Percentiles rank a stretch among this genome's conserved stretches.
Conservation (phyloP, 2,797 vertebrate species). For the Acipenser ruthenus region DNA sequence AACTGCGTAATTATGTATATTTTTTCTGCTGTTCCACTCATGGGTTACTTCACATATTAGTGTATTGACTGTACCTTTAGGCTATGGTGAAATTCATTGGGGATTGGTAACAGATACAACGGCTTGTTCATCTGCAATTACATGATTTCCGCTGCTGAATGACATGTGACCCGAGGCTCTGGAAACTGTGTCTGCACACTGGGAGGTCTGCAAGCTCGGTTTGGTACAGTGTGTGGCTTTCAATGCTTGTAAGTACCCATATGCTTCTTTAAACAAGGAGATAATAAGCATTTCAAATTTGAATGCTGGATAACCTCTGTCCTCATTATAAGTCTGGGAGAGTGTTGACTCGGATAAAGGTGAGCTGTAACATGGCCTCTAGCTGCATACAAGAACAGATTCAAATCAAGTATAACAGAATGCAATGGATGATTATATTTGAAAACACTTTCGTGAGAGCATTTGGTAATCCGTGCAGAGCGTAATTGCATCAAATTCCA, state of each 20-base stretch:
- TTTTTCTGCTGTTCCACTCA: neutral
- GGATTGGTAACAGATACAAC: constrained; percentile 24
- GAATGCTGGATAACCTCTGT: neutral
- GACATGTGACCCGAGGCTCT: constrained; percentile 22
- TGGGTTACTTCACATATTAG: neutral
- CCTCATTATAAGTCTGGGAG: neutral
- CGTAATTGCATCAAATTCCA: too few species aligned
- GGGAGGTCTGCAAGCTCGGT: constrained; percentile 16
- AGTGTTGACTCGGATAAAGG: too few species aligned
- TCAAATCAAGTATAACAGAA: too few species aligned
- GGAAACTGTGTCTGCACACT: constrained; percentile 25
- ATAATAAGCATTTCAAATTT: neutral
- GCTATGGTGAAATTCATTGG: constrained; percentile 15
- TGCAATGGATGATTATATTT: too few species aligned
- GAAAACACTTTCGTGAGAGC: too few species aligned
- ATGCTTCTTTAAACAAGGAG: neutral
- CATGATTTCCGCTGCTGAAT: constrained; percentile 21
- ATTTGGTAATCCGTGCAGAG: too few species aligned
- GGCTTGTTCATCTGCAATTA: constrained; percentile 24
- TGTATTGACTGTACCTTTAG: constrained; percentile 11
- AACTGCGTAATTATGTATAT: neutral
- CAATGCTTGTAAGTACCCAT: neutral
- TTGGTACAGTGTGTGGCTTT: neutral
- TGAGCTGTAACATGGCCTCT: too few species aligned
- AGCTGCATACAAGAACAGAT: too few species aligned